Evolutionary conservation across 2,797 vertebrate species (phyloP).

Genomic region (Poecilia velifera): DNA sequence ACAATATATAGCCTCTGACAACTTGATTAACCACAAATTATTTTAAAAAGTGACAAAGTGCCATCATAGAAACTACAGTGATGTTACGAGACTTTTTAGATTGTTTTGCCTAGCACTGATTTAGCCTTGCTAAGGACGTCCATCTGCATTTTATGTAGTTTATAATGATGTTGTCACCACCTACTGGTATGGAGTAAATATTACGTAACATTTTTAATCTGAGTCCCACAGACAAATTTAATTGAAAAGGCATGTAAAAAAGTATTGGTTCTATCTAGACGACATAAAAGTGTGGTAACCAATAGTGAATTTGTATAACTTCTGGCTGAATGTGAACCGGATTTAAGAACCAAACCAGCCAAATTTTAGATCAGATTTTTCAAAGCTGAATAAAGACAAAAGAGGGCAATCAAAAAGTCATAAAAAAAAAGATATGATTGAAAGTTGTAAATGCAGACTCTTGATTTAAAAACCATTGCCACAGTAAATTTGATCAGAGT

Average conservation of each 20-base stretch:
- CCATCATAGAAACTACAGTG: neutral
- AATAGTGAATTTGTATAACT: neutral
- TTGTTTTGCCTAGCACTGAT: neutral
- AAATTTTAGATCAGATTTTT: neutral
- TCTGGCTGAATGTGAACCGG: neutral
- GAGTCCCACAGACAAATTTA: neutral
- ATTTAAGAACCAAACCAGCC: neutral
- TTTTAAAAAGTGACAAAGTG: too few species aligned
- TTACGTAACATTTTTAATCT: neutral
- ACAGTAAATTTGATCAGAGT: neutral
- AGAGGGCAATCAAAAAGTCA: neutral
- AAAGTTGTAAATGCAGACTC: neutral
- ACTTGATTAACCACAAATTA: too few species aligned
- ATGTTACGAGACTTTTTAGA: neutral
- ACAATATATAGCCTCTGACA: too few species aligned
- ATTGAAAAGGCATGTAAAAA: slow-evolving; percentile 1
- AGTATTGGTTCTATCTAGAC: neutral
- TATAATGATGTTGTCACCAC: neutral
- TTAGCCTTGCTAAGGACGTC: neutral
- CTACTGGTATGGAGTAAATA: neutral
- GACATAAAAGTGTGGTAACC: neutral
- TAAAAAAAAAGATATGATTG: neutral
- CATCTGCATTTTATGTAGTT: neutral
- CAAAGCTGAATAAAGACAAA: neutral
- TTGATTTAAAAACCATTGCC: neutral